Evolutionary conservation across 2,113 vertebrate species (phyloP).

Genomic region (Puffinus mauretanicus): DNA sequence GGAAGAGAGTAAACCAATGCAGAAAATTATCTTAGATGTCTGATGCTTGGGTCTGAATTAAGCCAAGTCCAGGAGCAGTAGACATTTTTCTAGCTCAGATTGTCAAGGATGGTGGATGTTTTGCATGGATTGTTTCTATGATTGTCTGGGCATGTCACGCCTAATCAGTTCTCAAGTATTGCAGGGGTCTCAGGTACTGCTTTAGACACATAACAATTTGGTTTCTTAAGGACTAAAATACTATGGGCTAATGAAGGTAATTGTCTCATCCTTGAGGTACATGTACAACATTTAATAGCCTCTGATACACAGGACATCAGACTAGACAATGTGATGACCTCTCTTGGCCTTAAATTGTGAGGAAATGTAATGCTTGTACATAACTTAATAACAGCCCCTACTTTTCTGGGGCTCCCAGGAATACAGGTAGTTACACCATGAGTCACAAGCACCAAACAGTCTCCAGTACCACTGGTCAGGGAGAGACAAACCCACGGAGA

Average conservation of each 20-base stretch:
- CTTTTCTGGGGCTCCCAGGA: neutral
- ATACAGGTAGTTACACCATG: neutral
- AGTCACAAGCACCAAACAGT: neutral
- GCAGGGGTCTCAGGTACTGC: neutral
- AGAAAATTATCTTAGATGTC: constrained; percentile 9
- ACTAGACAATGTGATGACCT: neutral
- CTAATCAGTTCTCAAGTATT: neutral
- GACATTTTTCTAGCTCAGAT: neutral
- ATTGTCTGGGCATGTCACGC: neutral
- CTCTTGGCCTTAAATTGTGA: neutral
- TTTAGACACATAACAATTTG: neutral
- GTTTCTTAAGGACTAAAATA: neutral
- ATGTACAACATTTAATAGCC: neutral
- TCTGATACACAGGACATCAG: neutral
- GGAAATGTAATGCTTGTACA: neutral
- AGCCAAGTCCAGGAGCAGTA: neutral
- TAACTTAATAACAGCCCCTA: neutral
- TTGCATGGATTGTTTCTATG: neutral
- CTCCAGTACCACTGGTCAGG: neutral
- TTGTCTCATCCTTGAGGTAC: neutral
- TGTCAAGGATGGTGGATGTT: neutral
- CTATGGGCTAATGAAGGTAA: neutral
- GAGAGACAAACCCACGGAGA: neutral
- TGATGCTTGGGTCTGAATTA: neutral
- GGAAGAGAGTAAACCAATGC: neutral